phyloP scores from a whole-genome alignment of 2,113 vertebrate genomes.

The Pogona vitticeps region DNA sequence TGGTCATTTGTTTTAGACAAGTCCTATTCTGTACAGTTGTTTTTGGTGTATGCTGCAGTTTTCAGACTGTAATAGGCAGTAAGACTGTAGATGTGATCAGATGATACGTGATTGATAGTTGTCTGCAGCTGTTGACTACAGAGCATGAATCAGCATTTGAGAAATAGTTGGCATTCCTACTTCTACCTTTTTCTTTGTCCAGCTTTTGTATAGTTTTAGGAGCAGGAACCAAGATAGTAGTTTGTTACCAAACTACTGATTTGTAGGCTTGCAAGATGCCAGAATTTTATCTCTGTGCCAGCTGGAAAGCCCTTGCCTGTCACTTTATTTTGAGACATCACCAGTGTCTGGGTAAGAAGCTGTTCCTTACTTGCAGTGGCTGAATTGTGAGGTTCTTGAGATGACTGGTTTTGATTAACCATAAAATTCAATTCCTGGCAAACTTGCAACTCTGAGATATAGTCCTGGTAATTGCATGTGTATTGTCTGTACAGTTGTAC shows the following conservation, averaged over 20 bases:
- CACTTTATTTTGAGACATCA: not conserved
- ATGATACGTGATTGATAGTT: not conserved
- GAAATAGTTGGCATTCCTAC: not conserved
- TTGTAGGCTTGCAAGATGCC: too few relatives aligned
- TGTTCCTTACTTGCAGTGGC: not conserved
- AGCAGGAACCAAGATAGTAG: too few relatives aligned
- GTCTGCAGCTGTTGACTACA: too few relatives aligned
- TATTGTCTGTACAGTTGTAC: not conserved
- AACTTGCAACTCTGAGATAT: not conserved
- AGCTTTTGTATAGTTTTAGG: too few relatives aligned
- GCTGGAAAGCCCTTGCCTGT: not conserved
- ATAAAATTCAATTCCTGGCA: not conserved
- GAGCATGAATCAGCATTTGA: not conserved
- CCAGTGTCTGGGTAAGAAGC: too few relatives aligned
- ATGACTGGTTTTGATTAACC: not conserved
- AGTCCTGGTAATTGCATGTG: too few relatives aligned
- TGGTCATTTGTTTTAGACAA: not conserved
- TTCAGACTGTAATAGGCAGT: not conserved
- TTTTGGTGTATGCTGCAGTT: not conserved
- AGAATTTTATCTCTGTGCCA: too few relatives aligned
- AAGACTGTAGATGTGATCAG: too few relatives aligned
- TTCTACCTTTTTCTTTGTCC: not conserved
- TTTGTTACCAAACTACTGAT: too few relatives aligned
- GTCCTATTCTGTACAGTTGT: rapidly evolving
- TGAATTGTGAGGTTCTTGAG: not conserved